These are phyloP conservation scores for Sceloporus undulatus DNA, from an alignment of 2,113 vertebrate species.

Conservation along the genomic window DNA sequence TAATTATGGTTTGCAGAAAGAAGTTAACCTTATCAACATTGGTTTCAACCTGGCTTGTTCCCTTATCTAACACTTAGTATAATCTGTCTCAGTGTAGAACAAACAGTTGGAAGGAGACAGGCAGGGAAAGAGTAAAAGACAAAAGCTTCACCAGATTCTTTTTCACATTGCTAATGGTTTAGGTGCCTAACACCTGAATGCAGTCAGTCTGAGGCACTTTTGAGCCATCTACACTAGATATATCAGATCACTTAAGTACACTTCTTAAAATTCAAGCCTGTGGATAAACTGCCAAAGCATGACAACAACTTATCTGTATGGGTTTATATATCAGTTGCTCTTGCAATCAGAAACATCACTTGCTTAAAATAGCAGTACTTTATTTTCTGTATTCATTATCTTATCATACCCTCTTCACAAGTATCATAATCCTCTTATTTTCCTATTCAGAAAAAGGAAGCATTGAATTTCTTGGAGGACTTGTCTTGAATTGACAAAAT, in stretches of 20 bases:
- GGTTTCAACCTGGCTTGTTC: too few relatives aligned
- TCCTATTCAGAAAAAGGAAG: slow-evolving; percentile 16
- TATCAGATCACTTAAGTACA: background rate
- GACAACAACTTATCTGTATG: background rate
- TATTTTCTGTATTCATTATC: slow-evolving; percentile 21
- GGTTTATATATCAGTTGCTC: slow-evolving; percentile 48
- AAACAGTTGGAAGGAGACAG: background rate
- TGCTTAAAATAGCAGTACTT: slow-evolving; percentile 30
- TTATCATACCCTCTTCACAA: slow-evolving; percentile 29
- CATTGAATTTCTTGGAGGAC: background rate
- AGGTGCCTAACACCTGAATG: background rate
- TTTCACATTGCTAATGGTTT: background rate
- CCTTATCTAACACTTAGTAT: too few relatives aligned
- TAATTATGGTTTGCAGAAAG: too few relatives aligned
- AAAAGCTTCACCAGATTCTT: background rate
- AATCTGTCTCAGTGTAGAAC: too few relatives aligned
- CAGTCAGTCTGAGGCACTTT: background rate
- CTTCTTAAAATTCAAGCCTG: background rate
- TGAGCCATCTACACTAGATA: background rate
- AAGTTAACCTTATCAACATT: too few relatives aligned
- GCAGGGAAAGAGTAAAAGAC: background rate
- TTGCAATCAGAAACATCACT: slow-evolving; percentile 33
- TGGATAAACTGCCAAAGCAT: background rate
- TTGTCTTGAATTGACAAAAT: background rate
- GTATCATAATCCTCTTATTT: slow-evolving; percentile 14